Base-by-base conservation (phyloP, 2,888 invertebrate species). In the Melanotus villosus region DNA sequence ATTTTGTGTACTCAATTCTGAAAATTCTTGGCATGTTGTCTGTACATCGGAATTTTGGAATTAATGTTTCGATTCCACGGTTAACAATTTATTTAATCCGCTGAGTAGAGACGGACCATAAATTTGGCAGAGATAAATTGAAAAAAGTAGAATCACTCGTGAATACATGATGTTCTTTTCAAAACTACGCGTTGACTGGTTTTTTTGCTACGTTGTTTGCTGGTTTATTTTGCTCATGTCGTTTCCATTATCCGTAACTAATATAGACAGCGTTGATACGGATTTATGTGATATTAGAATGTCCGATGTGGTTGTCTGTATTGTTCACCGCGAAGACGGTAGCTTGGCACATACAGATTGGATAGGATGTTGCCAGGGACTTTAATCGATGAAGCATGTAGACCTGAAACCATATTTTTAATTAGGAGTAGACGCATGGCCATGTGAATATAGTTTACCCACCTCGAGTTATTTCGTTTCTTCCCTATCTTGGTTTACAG, bases 1-100 rank as follows among this genome's bases (percentile, higher is more conserved):
- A 71, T 74, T 73, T 71, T 69, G 68, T 74, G 68, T 70, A 68
- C 58, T 68, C 68, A 72, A 73, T 73, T 73, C 68, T 72, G 58
- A 68, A 67, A 73, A 72, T 72, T 72, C 72, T 70, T 71, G 72
- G 71, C 71, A 71, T 68, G 43, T 66, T 71, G 70, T 73, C 65
- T 62, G 68, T 74, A 71, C 67, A 63, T 58, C 21, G 67, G 68
- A 62, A 68, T 67, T 65, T 65, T 69, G 54, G 59, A 64, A 70
- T 73, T 73, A 71, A 71, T 73, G 71, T 70, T 62, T 58, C 71
- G 65, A 57, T 70, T 60, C 60, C 59, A 43, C 57, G 64, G 68
- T 71, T 70, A 69, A 71, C 54, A 71, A 71, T 68, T 73, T 73
- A 67, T 72, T 74, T 66, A 69, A 68, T 64, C 54, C 54, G 36